These are phyloP conservation scores for Diaphora mendica DNA, from an alignment of 2,888 invertebrate genomes.

Conservation along the genomic window DNA sequence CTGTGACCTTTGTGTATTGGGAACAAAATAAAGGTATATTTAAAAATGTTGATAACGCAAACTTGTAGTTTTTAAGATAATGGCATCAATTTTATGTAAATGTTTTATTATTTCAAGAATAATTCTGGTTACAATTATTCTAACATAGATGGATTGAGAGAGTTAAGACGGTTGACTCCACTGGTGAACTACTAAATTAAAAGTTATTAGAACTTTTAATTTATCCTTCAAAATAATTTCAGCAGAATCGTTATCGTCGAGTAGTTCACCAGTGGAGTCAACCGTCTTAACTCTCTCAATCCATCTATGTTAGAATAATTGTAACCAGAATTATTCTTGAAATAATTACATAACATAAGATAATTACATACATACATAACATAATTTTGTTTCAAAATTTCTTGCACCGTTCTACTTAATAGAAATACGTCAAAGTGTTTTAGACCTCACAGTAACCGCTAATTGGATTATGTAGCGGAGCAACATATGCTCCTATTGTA, in stretches of 20 bases:
- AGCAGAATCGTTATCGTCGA: too few species aligned
- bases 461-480: too few species aligned
- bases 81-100: background rate
- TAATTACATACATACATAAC: too few species aligned
- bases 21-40: constrained; percentile 46
- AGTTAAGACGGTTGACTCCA: too few species aligned
- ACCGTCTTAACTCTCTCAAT: too few species aligned
- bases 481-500: too few species aligned
- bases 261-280: background rate
- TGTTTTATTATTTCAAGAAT: background rate
- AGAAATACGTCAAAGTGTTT: background rate
- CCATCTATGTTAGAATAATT: background rate
- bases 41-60: constrained; percentile 19
- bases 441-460: too few species aligned
- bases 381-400: background rate
- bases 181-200: too few species aligned
- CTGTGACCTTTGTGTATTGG: constrained; percentile 43
- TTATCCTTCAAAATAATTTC: too few species aligned
- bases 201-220: too few species aligned
- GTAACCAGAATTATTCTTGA: background rate
- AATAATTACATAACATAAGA: background rate
- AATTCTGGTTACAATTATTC: background rate
- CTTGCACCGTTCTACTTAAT: background rate
- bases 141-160: background rate
- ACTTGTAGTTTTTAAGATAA: background rate